Base-by-base conservation (phyloP, 2,888 invertebrate species). In the Eumacrocentrus americanus region DNA sequence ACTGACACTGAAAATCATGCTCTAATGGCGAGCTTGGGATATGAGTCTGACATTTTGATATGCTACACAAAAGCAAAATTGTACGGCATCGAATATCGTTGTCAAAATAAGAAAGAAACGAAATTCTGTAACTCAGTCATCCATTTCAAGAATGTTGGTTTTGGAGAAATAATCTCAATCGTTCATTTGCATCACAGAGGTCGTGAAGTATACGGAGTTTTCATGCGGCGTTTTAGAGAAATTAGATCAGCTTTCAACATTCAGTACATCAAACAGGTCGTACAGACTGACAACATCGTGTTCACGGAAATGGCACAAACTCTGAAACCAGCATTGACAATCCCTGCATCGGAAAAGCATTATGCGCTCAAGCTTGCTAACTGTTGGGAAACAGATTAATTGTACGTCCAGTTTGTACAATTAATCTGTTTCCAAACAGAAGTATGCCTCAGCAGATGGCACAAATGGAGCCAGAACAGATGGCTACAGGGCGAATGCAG, bases 361-460 rank as follows among this genome's bases (percentile, higher is more conserved):
- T 40, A 14, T 40, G 40, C 6, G 12, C 14, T 40, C 2, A 12
- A 16, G 3, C 18, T 40, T 3, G 40, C 40, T 16, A 40, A 40
- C 12, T 40, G 40, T 40, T 40, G 40, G 40, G 40, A n/a, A 40
- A 40, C 40, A 14, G 40, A 40, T n/a, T 40, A 16, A 40, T 16
- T 6, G 12, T 40, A 14, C n/a, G n/a, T n/a, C n/a, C n/a, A n/a
- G n/a, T n/a, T n/a, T n/a, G n/a, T n/a, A n/a, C n/a, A n/a, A n/a
- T n/a, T n/a, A n/a, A n/a, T n/a, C n/a, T n/a, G n/a, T n/a, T n/a
- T n/a, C n/a, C n/a, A n/a, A n/a, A n/a, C n/a, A n/a, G 72, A 35
- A 75, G 69, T 58, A 79, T 80, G 64, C 74, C 75, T 9, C 81
- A 80, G 59, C 80, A 80, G 71, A 78, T 82, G 76, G 70, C 73